Conservation (phyloP, 1,140 invertebrate species). For the Cotesia vestalis region DNA sequence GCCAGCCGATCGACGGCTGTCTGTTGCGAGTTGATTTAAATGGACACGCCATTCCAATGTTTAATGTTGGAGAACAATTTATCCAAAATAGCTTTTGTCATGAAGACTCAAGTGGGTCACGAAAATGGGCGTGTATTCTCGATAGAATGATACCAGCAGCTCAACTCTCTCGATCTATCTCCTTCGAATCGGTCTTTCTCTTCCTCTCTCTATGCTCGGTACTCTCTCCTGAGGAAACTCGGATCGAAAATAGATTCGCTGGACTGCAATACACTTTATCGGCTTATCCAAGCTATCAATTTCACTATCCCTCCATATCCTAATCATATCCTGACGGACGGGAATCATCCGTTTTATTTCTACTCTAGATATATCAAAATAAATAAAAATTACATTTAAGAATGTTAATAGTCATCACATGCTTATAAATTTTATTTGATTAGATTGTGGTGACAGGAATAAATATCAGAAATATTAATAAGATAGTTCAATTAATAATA, state of each 20-base stretch:
- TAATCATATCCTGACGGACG: conserved; percentile 10
- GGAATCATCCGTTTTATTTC: not conserved
- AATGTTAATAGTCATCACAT: too few relatives aligned
- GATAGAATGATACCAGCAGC: not conserved
- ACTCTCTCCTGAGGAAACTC: not conserved
- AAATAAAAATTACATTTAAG: too few relatives aligned
- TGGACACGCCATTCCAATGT: not conserved
- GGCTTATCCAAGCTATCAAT: conserved; percentile 7
- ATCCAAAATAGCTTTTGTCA: conserved; percentile 20
- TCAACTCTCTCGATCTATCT: not conserved
- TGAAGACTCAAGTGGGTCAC: conserved; percentile 1
- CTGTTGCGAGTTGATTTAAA: conserved; percentile 3
- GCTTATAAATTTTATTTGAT: too few relatives aligned
- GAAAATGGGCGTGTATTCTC: conserved; percentile 7
- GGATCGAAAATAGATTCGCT: conserved; percentile 17
- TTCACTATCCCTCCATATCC: not conserved
- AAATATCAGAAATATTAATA: too few relatives aligned
- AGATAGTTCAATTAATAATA: too few relatives aligned
- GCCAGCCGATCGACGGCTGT: not conserved
- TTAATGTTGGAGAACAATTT: conserved; percentile 9
- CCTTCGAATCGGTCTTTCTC: too few relatives aligned
- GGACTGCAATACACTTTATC: not conserved
- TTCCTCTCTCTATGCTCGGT: too few relatives aligned
- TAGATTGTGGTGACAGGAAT: too few relatives aligned
- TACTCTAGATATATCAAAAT: not conserved